These are phyloP conservation scores for Nebria brevicollis DNA, from an alignment of 2,888 invertebrate genomes.

Conservation along the genomic window DNA sequence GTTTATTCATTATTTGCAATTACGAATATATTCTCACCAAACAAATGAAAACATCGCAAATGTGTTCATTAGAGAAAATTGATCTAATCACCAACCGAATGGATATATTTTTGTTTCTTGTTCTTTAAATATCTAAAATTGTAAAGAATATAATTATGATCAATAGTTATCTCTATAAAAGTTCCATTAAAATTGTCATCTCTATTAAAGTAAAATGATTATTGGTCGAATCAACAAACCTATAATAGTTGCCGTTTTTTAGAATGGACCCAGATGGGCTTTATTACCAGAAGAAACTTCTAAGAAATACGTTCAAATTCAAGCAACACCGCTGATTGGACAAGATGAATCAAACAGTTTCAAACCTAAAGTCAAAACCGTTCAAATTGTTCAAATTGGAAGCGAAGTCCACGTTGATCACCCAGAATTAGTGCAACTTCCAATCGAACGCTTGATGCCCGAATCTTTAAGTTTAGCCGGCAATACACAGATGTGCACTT, in stretches of 20 bases:
- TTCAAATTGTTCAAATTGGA: conserved; percentile 48
- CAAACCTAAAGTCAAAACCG: conserved; percentile 52
- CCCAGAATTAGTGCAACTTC: conserved; percentile 63
- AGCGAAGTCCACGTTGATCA: conserved; percentile 48
- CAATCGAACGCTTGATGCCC: conserved; percentile 66
- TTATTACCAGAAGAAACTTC: conserved; percentile 67
- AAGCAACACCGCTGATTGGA: conserved; percentile 58
- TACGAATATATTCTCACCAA: too few relatives aligned
- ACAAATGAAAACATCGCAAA: too few relatives aligned
- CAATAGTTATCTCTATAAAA: too few relatives aligned
- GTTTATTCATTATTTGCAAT: too few relatives aligned
- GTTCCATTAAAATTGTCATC: too few relatives aligned
- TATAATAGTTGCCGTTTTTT: neutral
- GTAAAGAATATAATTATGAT: too few relatives aligned
- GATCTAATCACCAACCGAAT: too few relatives aligned
- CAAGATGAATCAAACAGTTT: conserved; percentile 62
- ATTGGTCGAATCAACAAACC: too few relatives aligned
- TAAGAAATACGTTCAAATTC: conserved; percentile 61
- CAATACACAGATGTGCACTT: conserved; percentile 71
- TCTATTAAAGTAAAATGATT: neutral
- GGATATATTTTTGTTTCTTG: too few relatives aligned
- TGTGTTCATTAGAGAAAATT: too few relatives aligned
- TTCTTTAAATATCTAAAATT: too few relatives aligned
- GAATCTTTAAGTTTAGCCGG: conserved; percentile 57
- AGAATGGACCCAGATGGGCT: conserved; percentile 68